Evolutionary conservation across 1,140 invertebrate genomes (phyloP).

Genomic region (Pseudachorutes palmiensis): DNA sequence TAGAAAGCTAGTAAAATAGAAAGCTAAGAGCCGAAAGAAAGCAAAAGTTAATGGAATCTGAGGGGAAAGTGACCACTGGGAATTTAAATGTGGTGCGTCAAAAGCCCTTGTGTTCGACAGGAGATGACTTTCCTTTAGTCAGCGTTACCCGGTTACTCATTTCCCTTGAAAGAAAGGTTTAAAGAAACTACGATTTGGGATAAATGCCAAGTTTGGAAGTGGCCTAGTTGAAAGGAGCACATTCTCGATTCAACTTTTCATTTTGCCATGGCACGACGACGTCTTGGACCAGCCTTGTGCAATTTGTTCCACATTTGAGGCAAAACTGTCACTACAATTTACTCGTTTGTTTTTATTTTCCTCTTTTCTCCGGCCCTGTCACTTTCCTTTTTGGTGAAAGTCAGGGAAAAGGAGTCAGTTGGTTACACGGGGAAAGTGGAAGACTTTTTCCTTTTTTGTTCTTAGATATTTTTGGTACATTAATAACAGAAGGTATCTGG

Average conservation of each 20-base stretch:
- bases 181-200: not conserved
- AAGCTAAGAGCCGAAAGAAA: too few species aligned
- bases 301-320: conserved; percentile 10
- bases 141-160: not conserved
- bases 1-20: too few species aligned
- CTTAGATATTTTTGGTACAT: not conserved
- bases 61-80: not conserved
- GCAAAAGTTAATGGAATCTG: not conserved
- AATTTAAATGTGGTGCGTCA: conserved; percentile 6
- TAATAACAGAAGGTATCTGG: conserved; percentile 13
- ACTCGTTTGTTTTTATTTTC: conserved; percentile 13
- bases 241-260: not conserved
- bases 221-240: not conserved
- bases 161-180: not conserved
- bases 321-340: conserved; percentile 2
- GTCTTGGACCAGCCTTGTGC: not conserved
- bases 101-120: too few species aligned
- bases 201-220: not conserved
- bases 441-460: not conserved
- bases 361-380: not conserved
- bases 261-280: not conserved
- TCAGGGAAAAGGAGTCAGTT: too few species aligned
- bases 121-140: not conserved
- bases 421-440: too few species aligned
- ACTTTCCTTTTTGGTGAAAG: not conserved